phyloP scores from a whole-genome alignment of 2,888 invertebrate species.

The Drosophila yooni region DNA sequence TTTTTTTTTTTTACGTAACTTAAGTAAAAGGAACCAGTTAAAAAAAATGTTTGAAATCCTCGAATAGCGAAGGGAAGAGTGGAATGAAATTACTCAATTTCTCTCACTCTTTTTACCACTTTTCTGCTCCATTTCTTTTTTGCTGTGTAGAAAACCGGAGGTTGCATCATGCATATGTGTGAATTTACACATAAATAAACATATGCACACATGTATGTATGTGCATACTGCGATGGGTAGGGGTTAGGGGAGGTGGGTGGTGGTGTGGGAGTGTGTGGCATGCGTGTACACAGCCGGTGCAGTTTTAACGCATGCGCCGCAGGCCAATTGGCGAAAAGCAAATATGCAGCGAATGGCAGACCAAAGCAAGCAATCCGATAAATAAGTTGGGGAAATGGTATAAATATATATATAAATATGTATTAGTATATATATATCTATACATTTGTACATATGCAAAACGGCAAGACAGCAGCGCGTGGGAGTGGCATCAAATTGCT shows the following conservation, averaged over 20 bases:
- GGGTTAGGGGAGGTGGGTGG: too few relatives aligned
- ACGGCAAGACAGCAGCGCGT: constrained; percentile 18
- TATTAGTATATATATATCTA: not conserved
- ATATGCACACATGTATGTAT: not conserved
- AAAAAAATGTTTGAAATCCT: not conserved
- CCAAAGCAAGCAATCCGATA: constrained; percentile 25
- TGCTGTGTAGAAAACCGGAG: not conserved
- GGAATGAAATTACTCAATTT: not conserved
- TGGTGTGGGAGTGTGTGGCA: not conserved
- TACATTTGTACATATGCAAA: not conserved
- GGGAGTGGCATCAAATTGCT: constrained; percentile 42
- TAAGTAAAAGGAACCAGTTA: not conserved
- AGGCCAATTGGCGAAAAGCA: constrained; percentile 15
- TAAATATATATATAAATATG: not conserved
- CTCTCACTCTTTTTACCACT: not conserved
- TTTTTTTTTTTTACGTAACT: not conserved
- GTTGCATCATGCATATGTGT: not conserved
- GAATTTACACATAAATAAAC: not conserved
- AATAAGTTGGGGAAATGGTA: constrained; percentile 52
- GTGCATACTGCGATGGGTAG: not conserved
- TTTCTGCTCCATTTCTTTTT: not conserved
- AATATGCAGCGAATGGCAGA: constrained; percentile 32
- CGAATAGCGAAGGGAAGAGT: not conserved
- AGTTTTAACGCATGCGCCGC: constrained; percentile 24
- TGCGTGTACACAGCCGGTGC: constrained; percentile 1